Percentiles rank a stretch among this genome's conserved stretches.
Evolutionary conservation across 2,797 vertebrate genomes (phyloP).

Genomic region (Oryzias dopingdopingensis): DNA sequence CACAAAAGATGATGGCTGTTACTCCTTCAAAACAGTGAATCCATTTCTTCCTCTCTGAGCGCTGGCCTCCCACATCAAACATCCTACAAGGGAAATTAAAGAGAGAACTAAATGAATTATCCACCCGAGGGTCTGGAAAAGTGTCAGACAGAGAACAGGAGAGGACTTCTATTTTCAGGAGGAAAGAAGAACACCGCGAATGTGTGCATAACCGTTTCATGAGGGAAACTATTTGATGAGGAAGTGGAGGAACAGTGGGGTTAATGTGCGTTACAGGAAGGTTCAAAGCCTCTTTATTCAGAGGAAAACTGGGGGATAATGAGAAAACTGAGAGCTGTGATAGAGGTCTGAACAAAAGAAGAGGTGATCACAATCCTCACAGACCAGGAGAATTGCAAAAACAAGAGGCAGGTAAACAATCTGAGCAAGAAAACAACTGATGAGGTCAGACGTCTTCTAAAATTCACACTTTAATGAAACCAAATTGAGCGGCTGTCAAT

Average conservation of each 20-base stretch:
- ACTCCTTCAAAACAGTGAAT: conserved; percentile 98
- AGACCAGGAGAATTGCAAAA: neutral
- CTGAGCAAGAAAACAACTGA: conserved; percentile 1
- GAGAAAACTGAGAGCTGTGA: conserved; percentile 9
- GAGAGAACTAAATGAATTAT: conserved; percentile 3
- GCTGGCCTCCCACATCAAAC: conserved; percentile 80
- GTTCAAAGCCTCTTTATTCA: conserved; percentile 7
- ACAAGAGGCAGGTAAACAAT: neutral
- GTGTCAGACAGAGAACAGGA: conserved; percentile 8
- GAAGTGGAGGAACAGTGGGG: conserved; percentile 16
- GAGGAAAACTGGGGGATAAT: conserved; percentile 23
- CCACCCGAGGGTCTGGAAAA: neutral
- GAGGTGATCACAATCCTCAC: neutral
- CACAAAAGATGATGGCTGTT: conserved; percentile 97
- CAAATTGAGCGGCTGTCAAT: conserved; percentile 4
- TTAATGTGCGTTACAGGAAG: neutral
- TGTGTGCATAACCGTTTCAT: too few species aligned
- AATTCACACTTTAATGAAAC: neutral
- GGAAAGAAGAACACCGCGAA: too few species aligned
- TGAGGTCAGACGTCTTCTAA: neutral
- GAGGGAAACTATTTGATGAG: conserved; percentile 11
- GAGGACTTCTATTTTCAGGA: neutral
- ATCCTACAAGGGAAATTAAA: conserved; percentile 61
- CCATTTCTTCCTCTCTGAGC: conserved; percentile 90
- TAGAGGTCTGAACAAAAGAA: conserved; percentile 11